Evolutionary conservation across 30 jellyfish, hydroid and myxozoan genomes (phyloP).

Genomic region (Phacellophora camtschatica): DNA sequence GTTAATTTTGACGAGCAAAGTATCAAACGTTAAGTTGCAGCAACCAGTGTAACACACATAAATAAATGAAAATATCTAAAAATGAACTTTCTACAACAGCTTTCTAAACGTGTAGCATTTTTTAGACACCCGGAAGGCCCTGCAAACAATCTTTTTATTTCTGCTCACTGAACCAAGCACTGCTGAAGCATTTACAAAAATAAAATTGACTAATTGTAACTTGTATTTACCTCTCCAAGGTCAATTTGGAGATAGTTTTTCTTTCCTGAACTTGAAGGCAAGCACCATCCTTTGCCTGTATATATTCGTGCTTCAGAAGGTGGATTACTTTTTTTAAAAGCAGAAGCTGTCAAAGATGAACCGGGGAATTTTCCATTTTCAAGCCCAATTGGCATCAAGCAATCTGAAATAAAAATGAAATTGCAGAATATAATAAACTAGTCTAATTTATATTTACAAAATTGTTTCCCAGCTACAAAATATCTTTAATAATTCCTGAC

Average conservation of each 20-base stretch:
- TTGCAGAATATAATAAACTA: too few species aligned
- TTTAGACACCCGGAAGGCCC: too few species aligned
- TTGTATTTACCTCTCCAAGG: constrained; percentile 33
- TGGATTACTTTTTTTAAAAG: not conserved
- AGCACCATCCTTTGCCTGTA: constrained; percentile 52
- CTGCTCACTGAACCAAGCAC: not conserved
- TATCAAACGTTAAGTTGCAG: too few species aligned
- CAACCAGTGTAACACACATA: too few species aligned
- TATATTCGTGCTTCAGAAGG: constrained; percentile 51
- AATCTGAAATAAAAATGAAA: constrained; percentile 61
- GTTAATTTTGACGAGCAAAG: too few species aligned
- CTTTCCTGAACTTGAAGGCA: not conserved
- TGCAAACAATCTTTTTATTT: too few species aligned
- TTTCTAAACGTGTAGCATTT: too few species aligned
- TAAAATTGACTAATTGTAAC: not conserved
- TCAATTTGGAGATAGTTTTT: constrained; percentile 56
- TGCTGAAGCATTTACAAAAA: not conserved
- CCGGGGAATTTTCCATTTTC: constrained; percentile 58
- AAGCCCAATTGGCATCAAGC: constrained; percentile 55
- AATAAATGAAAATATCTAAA: too few species aligned
- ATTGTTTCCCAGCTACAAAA: too few species aligned
- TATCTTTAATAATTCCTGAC: too few species aligned
- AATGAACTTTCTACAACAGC: too few species aligned
- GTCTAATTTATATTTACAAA: too few species aligned
- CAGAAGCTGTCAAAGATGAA: constrained; percentile 42